Base-by-base conservation (phyloP, 1,140 invertebrate genomes). In the Cyclina sinensis region DNA sequence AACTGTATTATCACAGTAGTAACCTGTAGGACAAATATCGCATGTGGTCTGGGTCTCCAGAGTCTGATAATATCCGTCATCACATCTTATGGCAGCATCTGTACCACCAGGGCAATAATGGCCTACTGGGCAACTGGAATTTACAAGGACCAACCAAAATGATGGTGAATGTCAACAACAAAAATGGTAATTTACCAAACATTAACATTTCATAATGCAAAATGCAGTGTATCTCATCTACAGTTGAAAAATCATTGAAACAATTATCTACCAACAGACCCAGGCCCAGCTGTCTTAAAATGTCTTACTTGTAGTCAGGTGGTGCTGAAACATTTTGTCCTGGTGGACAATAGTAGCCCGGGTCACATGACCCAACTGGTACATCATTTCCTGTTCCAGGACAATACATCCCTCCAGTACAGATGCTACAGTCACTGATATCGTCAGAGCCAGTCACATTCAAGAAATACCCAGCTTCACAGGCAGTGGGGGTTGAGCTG, bases 1-100 rank as follows among this genome's bases (percentile, higher is more conserved):
- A 79, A 92, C 89, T 16, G 93, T 94, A 89, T 94, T 94, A 88
- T 94, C 94, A 91, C 94, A 94, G 91, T 92, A 93, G 54, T 94
- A 94, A 16, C 94, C 93, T 0, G 94, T 90, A 21, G 93, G 94
- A 90, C 94, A 95, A 3, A 74, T 70, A 24, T 92, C 92, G 90
- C 94, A 95, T 9, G 79, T 73, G 21, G 83, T 81, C 80, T 94
- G 94, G 0, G 93, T 93, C 18, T 88, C 90, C 73, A 89, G 84
- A 57, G 93, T 92, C 73, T 95, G 94, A 85, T 95, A 94, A 0
- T 94, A 92, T 21, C 94, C 94, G 62, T 94, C 93, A 24, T 89
- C 83, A 90, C 94, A 95, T 74, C 92, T 80, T 32, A 93, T 74
- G 0, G 93, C 83, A 11, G 91, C 87, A 51, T 91, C 91, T 3